Percentiles rank a stretch among this genome's conserved stretches.
Conservation (phyloP, 23 tunicate species). For the Phallusia fumigata region DNA sequence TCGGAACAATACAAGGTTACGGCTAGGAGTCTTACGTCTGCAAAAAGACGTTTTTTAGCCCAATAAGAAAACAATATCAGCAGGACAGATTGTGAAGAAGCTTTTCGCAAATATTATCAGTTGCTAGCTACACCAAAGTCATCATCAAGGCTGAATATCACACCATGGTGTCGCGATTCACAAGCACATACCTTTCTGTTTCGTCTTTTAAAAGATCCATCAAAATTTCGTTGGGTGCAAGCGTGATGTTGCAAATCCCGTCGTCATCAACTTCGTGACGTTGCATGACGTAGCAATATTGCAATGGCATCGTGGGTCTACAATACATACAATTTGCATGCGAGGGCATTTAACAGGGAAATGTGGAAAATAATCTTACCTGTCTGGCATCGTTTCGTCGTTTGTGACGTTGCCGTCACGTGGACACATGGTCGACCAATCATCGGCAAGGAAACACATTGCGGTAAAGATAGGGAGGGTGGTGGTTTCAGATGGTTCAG, state of each 20-base stretch:
- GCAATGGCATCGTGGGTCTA: neutral
- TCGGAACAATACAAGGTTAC: neutral
- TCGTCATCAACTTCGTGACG: neutral
- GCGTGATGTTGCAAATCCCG: slow-evolving; percentile 22
- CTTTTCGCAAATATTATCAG: too few relatives aligned
- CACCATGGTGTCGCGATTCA: too few relatives aligned
- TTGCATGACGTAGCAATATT: slow-evolving; percentile 27
- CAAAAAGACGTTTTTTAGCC: neutral
- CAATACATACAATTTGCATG: neutral
- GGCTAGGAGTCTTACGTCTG: neutral
- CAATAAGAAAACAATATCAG: too few relatives aligned
- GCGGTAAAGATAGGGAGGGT: neutral
- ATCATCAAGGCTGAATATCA: neutral
- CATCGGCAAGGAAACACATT: slow-evolving; percentile 25
- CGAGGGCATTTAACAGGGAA: too few relatives aligned
- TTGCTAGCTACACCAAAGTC: neutral
- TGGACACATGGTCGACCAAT: slow-evolving; percentile 37
- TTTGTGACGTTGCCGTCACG: neutral
- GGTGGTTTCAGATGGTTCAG: too few relatives aligned
- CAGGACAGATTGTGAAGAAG: too few relatives aligned
- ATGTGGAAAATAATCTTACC: too few relatives aligned
- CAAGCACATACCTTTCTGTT: too few relatives aligned
- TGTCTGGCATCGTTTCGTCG: neutral
- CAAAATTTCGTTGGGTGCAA: slow-evolving; percentile 9
- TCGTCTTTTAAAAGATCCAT: neutral